These are phyloP conservation scores for Lycocerus yunnanus DNA, from an alignment of 2,888 invertebrate genomes.

Conservation along the genomic window DNA sequence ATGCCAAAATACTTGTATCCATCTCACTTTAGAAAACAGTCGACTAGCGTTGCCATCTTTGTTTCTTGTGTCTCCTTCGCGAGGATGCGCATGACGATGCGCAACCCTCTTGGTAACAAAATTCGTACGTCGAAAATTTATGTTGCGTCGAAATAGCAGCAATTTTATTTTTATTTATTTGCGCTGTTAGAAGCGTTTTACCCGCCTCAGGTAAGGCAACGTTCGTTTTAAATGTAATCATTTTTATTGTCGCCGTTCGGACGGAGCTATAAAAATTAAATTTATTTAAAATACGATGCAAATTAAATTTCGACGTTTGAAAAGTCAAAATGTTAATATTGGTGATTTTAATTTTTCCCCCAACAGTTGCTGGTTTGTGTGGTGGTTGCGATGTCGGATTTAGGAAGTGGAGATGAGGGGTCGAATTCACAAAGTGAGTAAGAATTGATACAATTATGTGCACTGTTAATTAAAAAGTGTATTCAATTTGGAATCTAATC, in stretches of 20 bases:
- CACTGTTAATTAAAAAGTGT: not conserved
- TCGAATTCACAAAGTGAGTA: slow-evolving; percentile 80
- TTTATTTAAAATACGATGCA: not conserved
- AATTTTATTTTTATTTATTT: not conserved
- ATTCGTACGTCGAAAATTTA: not conserved
- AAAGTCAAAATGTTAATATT: slow-evolving; percentile 1
- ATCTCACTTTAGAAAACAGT: slow-evolving; percentile 59
- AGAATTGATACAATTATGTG: not conserved
- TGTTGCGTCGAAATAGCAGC: not conserved
- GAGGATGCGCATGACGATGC: slow-evolving; percentile 27
- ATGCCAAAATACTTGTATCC: slow-evolving; percentile 53
- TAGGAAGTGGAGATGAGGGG: slow-evolving; percentile 80
- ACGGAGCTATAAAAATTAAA: not conserved
- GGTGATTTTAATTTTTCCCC: slow-evolving; percentile 36
- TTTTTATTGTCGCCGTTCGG: not conserved
- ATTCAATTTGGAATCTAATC: not conserved
- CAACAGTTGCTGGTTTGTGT: slow-evolving; percentile 53
- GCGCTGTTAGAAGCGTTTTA: not conserved
- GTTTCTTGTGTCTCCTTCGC: slow-evolving; percentile 45
- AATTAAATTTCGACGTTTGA: not conserved
- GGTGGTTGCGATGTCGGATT: slow-evolving; percentile 71
- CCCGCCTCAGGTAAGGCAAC: not conserved
- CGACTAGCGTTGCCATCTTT: slow-evolving; percentile 57
- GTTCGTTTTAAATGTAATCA: not conserved
- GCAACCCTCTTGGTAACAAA: not conserved